phyloP scores from a whole-genome alignment of 2,797 vertebrate genomes.

The Sebastes miniatus region DNA sequence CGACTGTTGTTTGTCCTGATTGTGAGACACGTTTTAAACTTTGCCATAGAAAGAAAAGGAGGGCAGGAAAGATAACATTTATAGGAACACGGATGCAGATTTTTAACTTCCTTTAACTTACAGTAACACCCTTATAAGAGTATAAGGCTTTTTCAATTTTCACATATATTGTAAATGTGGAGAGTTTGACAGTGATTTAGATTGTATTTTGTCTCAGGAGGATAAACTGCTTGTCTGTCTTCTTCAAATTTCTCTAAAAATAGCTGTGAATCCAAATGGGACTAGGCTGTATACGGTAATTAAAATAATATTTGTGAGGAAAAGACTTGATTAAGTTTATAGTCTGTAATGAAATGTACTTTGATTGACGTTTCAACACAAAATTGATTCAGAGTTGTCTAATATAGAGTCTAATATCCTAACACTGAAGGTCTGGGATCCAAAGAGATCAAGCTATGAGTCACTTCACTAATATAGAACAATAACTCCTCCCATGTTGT shows the following conservation, averaged over 20 bases:
- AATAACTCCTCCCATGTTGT: neutral
- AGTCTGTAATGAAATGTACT: neutral
- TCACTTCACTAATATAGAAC: neutral
- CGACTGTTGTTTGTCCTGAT: constrained; percentile 19
- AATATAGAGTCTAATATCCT: neutral
- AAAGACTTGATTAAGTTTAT: constrained; percentile 16
- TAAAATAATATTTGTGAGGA: constrained; percentile 16
- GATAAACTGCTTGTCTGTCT: neutral
- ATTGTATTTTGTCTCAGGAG: constrained; percentile 5
- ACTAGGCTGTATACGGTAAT: neutral
- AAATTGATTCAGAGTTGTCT: neutral
- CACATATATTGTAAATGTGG: neutral
- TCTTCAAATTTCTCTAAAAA: neutral
- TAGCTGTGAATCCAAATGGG: neutral
- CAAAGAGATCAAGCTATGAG: neutral
- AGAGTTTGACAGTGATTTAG: neutral
- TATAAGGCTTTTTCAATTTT: neutral
- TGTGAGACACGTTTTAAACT: neutral
- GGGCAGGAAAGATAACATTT: neutral
- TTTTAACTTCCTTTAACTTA: neutral
- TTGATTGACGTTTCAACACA: neutral
- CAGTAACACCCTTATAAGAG: neutral
- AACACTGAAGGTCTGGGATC: neutral
- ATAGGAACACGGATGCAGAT: neutral
- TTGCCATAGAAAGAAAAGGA: neutral